A percentile compares a stretch with the other conserved stretches of the same genome.
These are phyloP conservation scores for Hirudinaria manillensis DNA, from an alignment of 2,888 invertebrate genomes.

Conservation along the genomic window DNA sequence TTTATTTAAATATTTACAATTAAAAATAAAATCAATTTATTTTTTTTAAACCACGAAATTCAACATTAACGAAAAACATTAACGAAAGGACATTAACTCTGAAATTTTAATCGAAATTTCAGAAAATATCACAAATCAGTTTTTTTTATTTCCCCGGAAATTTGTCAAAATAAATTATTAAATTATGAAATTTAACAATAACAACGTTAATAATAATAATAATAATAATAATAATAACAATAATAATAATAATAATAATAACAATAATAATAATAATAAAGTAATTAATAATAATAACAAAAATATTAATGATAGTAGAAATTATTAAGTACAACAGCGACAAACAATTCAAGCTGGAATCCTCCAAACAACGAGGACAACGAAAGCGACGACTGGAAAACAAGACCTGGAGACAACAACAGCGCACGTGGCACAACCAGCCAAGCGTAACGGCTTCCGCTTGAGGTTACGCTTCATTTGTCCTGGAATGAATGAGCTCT, in stretches of 20 bases:
- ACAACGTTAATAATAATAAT: background rate
- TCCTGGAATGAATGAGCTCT: slow-evolving; percentile 10
- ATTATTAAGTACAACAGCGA: background rate
- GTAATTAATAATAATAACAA: background rate
- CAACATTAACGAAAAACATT: too few species aligned
- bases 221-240: background rate
- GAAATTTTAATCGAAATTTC: too few species aligned
- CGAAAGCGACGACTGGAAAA: background rate
- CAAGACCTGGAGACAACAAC: slow-evolving; percentile 13
- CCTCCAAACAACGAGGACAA: background rate
- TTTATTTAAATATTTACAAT: too few species aligned
- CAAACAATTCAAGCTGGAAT: too few species aligned
- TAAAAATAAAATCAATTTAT: too few species aligned
- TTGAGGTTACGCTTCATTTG: background rate
- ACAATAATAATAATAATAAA: background rate
- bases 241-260: background rate
- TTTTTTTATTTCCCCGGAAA: background rate
- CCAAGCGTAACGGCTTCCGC: background rate
- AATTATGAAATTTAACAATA: background rate
- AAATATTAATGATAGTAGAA: background rate
- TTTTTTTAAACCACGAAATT: too few species aligned
- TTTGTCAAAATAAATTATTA: background rate
- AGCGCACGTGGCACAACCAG: background rate
- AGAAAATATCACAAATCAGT: too few species aligned
- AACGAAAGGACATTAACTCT: too few species aligned